phyloP scores from a whole-genome alignment of 2,888 invertebrate genomes.

The Ochlodes sylvanus region DNA sequence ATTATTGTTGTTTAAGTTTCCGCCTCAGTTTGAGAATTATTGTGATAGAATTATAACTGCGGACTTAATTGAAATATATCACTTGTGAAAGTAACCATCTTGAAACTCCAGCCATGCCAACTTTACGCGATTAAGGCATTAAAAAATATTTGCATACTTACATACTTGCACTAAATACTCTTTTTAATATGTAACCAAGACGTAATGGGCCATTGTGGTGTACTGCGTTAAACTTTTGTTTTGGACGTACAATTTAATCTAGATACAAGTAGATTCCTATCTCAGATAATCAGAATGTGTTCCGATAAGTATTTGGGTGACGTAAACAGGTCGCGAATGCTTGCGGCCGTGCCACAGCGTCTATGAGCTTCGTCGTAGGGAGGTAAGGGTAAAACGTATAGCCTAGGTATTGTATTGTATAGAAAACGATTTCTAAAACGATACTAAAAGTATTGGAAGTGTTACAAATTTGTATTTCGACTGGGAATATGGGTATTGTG shows the following conservation, averaged over 20 bases:
- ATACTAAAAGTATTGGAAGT: conserved; percentile 81
- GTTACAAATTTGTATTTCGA: conserved; percentile 84
- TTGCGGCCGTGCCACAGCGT: conserved; percentile 69
- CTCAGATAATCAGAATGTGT: conserved; percentile 75
- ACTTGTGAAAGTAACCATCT: conserved; percentile 31
- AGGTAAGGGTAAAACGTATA: conserved; percentile 78
- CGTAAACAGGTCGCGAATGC: conserved; percentile 58
- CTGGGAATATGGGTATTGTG: conserved; percentile 50
- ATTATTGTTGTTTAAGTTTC: conserved; percentile 50
- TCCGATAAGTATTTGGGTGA: conserved; percentile 62
- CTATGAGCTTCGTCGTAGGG: conserved; percentile 81
- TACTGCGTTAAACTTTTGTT: conserved; percentile 7
- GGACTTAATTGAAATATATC: conserved; percentile 18
- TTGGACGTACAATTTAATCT: conserved; percentile 24
- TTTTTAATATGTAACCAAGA: background rate
- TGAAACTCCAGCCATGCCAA: conserved; percentile 32
- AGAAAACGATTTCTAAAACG: conserved; percentile 75
- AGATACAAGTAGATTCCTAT: conserved; percentile 56
- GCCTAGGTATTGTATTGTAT: conserved; percentile 68
- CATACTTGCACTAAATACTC: conserved; percentile 25
- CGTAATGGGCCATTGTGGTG: background rate
- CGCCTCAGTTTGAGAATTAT: conserved; percentile 55
- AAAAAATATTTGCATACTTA: conserved; percentile 26
- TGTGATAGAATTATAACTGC: conserved; percentile 38
- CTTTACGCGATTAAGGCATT: conserved; percentile 18